A percentile compares a stretch with the other conserved stretches of the same genome.
These are phyloP conservation scores for Neofelis nebulosa DNA, from an alignment of 2,113 vertebrate genomes.

Conservation along the genomic window DNA sequence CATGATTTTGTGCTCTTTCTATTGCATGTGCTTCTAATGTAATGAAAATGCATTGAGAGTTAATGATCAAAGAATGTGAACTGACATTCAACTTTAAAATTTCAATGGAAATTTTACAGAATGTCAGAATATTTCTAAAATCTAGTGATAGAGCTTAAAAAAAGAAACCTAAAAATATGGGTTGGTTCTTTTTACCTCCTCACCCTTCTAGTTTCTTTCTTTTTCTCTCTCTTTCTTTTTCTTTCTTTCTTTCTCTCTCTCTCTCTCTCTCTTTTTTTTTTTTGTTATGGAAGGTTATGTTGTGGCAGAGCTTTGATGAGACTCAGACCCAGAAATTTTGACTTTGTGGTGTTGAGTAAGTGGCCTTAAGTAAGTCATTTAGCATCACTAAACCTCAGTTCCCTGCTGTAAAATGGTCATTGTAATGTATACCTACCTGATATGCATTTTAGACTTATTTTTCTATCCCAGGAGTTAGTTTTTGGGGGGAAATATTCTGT, in stretches of 20 bases:
- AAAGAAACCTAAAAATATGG: not conserved
- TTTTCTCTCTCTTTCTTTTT: too few species aligned
- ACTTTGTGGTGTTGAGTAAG: conserved; percentile 21
- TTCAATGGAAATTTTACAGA: not conserved
- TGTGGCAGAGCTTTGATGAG: not conserved
- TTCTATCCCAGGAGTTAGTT: not conserved
- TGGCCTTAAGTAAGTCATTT: conserved; percentile 58
- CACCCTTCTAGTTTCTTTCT: not conserved
- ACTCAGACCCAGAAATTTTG: not conserved
- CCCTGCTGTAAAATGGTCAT: not conserved
- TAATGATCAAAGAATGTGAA: not conserved
- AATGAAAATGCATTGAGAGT: not conserved
- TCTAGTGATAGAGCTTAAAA: not conserved
- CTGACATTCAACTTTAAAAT: not conserved
- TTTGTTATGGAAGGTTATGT: not conserved
- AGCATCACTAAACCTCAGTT: conserved; percentile 8
- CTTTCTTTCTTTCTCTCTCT: too few species aligned
- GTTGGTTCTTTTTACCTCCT: not conserved
- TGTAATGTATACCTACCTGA: not conserved
- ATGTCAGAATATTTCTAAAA: not conserved
- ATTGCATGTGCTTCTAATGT: conserved; percentile 18
- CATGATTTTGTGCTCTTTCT: not conserved
- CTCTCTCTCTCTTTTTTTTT: not conserved
- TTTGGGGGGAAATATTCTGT: not conserved
- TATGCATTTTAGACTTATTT: not conserved